phyloP scores from a whole-genome alignment of 2,888 invertebrate species.

The Trimorus sp. region DNA sequence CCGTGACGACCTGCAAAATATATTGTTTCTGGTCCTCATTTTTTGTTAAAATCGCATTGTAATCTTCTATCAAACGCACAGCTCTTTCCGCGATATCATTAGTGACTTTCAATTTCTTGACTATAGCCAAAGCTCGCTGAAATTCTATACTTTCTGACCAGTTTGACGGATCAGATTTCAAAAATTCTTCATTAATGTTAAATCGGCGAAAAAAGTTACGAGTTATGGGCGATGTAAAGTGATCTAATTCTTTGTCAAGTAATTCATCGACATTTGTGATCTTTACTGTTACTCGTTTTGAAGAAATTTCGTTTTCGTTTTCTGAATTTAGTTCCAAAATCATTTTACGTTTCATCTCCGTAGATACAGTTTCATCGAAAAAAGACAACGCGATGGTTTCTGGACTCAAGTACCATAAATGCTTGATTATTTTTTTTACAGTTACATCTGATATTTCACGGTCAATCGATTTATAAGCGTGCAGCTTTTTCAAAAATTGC shows the following conservation, averaged over 20 bases:
- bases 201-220: background rate
- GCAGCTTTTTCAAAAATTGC: background rate
- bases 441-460: background rate
- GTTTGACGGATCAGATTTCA: background rate
- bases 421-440: background rate
- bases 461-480: background rate
- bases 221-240: background rate
- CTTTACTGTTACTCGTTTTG: background rate
- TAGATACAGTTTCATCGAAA: background rate
- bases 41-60: background rate
- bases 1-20: background rate
- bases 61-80: background rate
- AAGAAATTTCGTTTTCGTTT: background rate
- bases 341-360: background rate
- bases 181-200: background rate
- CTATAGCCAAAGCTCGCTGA: background rate
- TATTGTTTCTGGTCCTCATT: constrained; percentile 6
- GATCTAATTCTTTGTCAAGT: background rate
- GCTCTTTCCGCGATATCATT: constrained; percentile 4
- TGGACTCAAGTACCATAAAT: background rate
- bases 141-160: background rate
- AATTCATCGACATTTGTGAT: background rate
- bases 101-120: background rate
- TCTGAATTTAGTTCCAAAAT: background rate
- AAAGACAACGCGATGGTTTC: background rate